Evolutionary conservation across 2,888 invertebrate species (phyloP), one percentile per base, ranked within the genome.

Genomic region (Rotaria macrura): DNA sequence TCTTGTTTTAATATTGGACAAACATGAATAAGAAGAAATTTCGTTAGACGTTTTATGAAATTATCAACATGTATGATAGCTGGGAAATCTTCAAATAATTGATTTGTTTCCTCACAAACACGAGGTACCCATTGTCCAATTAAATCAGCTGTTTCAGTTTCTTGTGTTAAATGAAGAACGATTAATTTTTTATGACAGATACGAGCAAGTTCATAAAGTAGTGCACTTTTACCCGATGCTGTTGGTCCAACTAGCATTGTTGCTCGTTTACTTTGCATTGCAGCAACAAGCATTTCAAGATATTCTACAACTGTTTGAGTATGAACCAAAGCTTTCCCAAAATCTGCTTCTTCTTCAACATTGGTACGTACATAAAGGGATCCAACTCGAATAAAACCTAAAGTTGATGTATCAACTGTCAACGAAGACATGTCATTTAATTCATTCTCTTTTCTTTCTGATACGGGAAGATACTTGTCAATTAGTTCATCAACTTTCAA

Each of bases 151-250:
- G 95, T 95, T 91, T 99, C 99, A 83, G 97, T 97, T 90, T 99
- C 98, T 89, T 99, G 97, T 90, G 97, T 99, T 95, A 99, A 95
- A 90, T 99, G 99, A 47, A 99, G 95, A 0, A 98, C 97, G 49
- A 95, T 93, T 54, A 99, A 92, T 89, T 94, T 95, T 88, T 95
- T 94, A 0, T 95, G 91, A 91, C 87, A 43, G 88, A 88, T 49
- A 85, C 83, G 83, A 84, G 55, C 54, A 23, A 55, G 25, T 40
- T 43, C 54, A n/a, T 54, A 84, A 9, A 74, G 20, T 40, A 40
- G 6, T 34, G 74, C 40, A 7, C 40, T 74, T 74, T 74, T 74
- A 40, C 74, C 74, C 20, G 74, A 34, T 25, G 40, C 40, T 40
- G 40, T 40, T 40, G 20, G 40, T 25, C 74, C 74, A 40, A 40